Base-by-base conservation (phyloP, 2,888 invertebrate genomes). In the Tricholauxania praeusta region DNA sequence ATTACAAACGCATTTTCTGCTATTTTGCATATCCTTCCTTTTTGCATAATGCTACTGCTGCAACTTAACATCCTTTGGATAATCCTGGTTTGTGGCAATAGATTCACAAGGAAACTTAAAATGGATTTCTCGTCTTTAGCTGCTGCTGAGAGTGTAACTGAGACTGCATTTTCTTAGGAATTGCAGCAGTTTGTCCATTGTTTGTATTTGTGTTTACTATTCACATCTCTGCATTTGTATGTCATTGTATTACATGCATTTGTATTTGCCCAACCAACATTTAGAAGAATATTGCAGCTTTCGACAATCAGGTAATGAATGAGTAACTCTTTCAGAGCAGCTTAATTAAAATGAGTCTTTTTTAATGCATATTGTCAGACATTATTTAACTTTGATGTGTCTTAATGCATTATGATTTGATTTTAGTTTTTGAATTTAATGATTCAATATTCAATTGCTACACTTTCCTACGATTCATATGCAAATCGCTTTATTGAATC, bases 1-100 rank as follows among this genome's bases (percentile, higher is more conserved):
- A 82, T 82, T 82, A 83, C 80, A 80, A 80, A 82, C 77, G 75
- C 73, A 72, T 71, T 71, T 67, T 49, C 51, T 32, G 22, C 59
- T 39, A 39, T 39, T 60, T 63, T 63, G 53, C 55, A 53, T 14
- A 51, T 60, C 32, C 49, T 48, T 60, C 48, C 57, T n/a, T 51
- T 12, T 48, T 28, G 28, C 15, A 32, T 63, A 19, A 53, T 69
- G 57, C 32, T n/a, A 19, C 60, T 48, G 19, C 49, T 59, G 39
- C 59, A 69, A 60, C 60, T 14, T 28, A 15, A n/a, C 47, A n/a
- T 62, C 47, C 52, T 62, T 71, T 52, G 49, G 19, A 12, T 48
- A 22, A 55, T 53, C 53, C 19, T 48, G 17, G 48, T 15, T n/a
- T 22, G 10, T 15, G 17, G 12, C 19, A 19, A 4, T 12, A 53